Evolutionary conservation across 30 jellyfish, hydroid and myxozoan genomes (phyloP).

Genomic region (Turritopsis rubra): DNA sequence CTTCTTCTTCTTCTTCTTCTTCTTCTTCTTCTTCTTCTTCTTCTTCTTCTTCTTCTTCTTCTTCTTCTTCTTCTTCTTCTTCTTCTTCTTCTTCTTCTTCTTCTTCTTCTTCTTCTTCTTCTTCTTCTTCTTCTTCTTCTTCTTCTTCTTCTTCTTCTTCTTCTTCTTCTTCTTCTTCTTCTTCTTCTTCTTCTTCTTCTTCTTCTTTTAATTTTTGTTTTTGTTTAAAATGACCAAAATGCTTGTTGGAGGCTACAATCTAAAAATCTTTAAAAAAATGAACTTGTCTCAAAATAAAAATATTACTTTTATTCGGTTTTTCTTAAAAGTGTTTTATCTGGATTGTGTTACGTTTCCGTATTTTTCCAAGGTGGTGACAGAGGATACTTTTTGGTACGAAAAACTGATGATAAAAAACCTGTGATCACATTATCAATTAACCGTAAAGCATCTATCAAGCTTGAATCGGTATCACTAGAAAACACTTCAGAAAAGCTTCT

Average conservation of each 20-base stretch:
- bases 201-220: constrained; percentile 31
- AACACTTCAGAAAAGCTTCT: not conserved
- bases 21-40: constrained; percentile 49
- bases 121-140: constrained; percentile 56
- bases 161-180: constrained; percentile 36
- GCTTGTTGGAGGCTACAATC: no score
- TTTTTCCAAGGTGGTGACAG: not conserved
- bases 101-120: constrained; percentile 46
- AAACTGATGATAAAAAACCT: not conserved
- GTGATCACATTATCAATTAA: not conserved
- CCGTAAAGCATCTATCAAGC: constrained; percentile 13
- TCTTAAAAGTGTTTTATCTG: not conserved
- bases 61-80: constrained; percentile 29
- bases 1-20: constrained; percentile 41
- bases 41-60: constrained; percentile 15
- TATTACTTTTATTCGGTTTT: not conserved
- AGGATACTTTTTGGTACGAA: not conserved
- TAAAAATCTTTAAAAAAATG: constrained; percentile 27
- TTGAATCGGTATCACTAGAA: not conserved
- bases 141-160: constrained; percentile 39
- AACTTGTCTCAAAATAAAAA: not conserved
- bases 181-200: constrained; percentile 34
- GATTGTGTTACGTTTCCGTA: not conserved
- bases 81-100: constrained; percentile 49
- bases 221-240: no score